These are phyloP conservation scores for Cepaea hortensis DNA, from an alignment of 2,888 invertebrate genomes.

Conservation along the genomic window DNA sequence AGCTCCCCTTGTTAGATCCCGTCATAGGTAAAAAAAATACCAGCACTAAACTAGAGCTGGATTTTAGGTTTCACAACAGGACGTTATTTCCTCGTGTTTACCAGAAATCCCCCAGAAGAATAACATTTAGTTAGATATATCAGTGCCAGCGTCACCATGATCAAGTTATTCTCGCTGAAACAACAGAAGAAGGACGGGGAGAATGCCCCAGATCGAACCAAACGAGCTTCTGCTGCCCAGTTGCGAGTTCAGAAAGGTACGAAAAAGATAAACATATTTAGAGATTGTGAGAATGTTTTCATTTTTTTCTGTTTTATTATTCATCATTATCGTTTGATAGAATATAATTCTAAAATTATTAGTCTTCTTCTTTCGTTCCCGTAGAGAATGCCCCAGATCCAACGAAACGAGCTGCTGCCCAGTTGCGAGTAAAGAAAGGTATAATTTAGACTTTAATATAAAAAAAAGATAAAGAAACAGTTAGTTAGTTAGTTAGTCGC, in stretches of 20 bases:
- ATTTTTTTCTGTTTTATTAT: no score
- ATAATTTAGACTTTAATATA: no score
- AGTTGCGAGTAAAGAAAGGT: constrained; percentile 97
- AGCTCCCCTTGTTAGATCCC: constrained; percentile 14
- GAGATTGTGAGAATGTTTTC: no score
- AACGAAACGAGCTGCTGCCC: constrained; percentile 91
- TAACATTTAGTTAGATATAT: not conserved
- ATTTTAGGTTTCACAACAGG: no score
- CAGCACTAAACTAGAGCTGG: no score
- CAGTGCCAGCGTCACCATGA: constrained; percentile 81
- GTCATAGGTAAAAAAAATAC: constrained; percentile 14
- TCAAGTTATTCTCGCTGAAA: constrained; percentile 97
- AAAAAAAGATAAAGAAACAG: no score
- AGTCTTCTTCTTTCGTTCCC: not conserved
- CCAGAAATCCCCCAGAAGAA: not conserved
- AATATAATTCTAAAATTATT: not conserved
- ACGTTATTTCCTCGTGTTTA: not conserved
- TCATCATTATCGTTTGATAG: no score
- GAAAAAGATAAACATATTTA: not conserved
- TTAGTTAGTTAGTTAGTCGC: no score
- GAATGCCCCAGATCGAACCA: constrained; percentile 66
- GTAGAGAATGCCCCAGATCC: constrained; percentile 61
- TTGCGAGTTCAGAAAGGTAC: constrained; percentile 95
- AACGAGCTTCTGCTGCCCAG: constrained; percentile 97
- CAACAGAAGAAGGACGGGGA: constrained; percentile 96